These are phyloP conservation scores for Actenoides lindsayi DNA, from an alignment of 2,113 vertebrate species.

Conservation along the genomic window DNA sequence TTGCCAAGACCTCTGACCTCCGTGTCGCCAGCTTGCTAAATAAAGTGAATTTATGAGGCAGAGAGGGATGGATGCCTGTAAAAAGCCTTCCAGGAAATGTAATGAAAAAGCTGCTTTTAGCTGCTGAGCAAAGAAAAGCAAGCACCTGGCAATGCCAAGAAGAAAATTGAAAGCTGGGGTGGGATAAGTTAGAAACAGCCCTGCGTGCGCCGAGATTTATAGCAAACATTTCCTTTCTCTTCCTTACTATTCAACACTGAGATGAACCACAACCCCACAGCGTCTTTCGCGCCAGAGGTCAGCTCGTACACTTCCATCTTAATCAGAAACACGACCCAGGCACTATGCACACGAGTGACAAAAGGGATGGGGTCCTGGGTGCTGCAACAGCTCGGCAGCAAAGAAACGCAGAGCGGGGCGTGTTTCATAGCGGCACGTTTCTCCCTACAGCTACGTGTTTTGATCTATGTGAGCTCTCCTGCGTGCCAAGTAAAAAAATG, in stretches of 20 bases:
- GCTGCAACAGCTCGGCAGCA: neutral
- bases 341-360: neutral
- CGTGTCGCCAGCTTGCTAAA: slow-evolving; percentile 10
- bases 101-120: slow-evolving; percentile 68
- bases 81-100: slow-evolving; percentile 61
- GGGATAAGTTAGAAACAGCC: slow-evolving; percentile 27
- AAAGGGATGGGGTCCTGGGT: neutral
- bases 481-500: neutral
- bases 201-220: slow-evolving; percentile 10
- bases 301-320: neutral
- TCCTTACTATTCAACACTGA: slow-evolving; percentile 56
- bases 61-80: slow-evolving; percentile 38
- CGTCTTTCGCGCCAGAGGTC: neutral
- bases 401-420: rapidly evolving
- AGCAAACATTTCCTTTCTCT: slow-evolving; percentile 48
- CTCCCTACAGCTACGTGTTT: neutral
- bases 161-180: slow-evolving; percentile 56
- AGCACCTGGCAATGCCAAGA: slow-evolving; percentile 33
- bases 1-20: slow-evolving; percentile 55
- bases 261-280: slow-evolving; percentile 18
- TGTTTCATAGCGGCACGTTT: neutral
- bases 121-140: slow-evolving; percentile 52
- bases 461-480: neutral
- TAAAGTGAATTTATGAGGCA: slow-evolving; percentile 68
- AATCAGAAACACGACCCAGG: neutral